Evolutionary conservation across 2,888 invertebrate genomes (phyloP), one percentile per base, ranked within the genome.

Genomic region (Phengaris alcon): DNA sequence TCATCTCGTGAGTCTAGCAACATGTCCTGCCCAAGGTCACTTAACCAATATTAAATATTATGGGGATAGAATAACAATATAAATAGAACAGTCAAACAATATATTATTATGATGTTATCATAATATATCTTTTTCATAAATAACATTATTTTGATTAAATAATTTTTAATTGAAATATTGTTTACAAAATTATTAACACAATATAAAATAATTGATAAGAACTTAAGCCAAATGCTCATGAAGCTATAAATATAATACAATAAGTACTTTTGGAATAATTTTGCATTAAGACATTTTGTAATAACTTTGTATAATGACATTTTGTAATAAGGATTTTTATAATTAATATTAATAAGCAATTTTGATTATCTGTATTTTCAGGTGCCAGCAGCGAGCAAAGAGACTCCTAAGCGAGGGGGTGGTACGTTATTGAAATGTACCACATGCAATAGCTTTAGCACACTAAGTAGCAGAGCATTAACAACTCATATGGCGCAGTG

Each of bases 391-490:
- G 88, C 86, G 77, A 91, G 87, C 82, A 93, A 91, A 82, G 93
- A 94, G 80, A 93, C 93, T 77, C 92, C 93, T 64, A 93, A 93
- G 84, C 84, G 92, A 77, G 92, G 90, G 70, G 82, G 82, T 79
- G 87, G 90, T 83, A 92, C 93, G 79, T 82, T 93, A 77, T 84
- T 94, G 80, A 95, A 95, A 87, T 97, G 97, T 90, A 97, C 96
- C 82, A 95, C 96, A 79, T 97, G 97, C 91, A 97, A 97, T 85
- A 96, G 95, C 85, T 97, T 97, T 88, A 97, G 97, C 90, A 96
- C 97, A 10, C 94, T 95, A 84, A 97, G 96, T 84, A 95, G 96
- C 86, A 94, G 96, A 75, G 95, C 96, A 68, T 93, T 97, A 81
- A 94, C 96, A 82, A 94, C 96, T 77, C 97, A 97, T 89, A 95